Percentiles rank a stretch among this genome's conserved stretches.
phyloP scores from a whole-genome alignment of 2,797 vertebrate genomes.

The Acanthis flammea region DNA sequence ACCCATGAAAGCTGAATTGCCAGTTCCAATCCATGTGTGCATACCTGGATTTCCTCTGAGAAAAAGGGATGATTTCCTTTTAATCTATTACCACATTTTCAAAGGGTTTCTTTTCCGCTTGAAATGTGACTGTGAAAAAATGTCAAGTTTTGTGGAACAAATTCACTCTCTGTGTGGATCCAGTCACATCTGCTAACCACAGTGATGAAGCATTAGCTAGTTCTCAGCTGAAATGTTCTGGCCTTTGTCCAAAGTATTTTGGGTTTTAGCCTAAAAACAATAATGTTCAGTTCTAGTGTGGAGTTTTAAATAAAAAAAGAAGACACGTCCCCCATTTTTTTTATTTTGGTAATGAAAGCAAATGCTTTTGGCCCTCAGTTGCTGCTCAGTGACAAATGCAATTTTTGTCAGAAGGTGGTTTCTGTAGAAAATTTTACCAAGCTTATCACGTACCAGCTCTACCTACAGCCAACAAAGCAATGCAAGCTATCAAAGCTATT shows the following conservation, averaged over 20 bases:
- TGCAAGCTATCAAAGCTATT: conserved; percentile 8
- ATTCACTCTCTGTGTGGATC: conserved; percentile 45
- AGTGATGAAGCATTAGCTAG: conserved; percentile 52
- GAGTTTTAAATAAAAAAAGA: conserved; percentile 20
- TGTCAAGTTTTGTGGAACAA: conserved; percentile 24
- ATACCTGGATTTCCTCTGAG: not conserved
- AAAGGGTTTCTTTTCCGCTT: not conserved
- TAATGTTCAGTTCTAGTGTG: not conserved
- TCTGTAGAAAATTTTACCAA: not conserved
- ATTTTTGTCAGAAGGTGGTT: not conserved
- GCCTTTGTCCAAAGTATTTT: not conserved
- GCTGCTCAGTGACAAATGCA: not conserved
- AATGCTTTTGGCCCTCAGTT: not conserved
- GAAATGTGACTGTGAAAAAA: not conserved
- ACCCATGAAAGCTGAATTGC: not conserved
- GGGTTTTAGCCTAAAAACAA: conserved; percentile 25
- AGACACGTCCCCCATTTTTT: rapidly evolving
- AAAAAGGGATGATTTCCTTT: conserved; percentile 36
- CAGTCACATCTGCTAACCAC: conserved; percentile 53
- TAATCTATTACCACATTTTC: not conserved
- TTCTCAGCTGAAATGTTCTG: conserved; percentile 54
- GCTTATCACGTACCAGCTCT: not conserved
- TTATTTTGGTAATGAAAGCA: not conserved
- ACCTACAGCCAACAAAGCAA: not conserved
- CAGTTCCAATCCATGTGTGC: not conserved